Evolutionary conservation across 2,888 invertebrate species (phyloP).

Genomic region (Melieria omissa): DNA sequence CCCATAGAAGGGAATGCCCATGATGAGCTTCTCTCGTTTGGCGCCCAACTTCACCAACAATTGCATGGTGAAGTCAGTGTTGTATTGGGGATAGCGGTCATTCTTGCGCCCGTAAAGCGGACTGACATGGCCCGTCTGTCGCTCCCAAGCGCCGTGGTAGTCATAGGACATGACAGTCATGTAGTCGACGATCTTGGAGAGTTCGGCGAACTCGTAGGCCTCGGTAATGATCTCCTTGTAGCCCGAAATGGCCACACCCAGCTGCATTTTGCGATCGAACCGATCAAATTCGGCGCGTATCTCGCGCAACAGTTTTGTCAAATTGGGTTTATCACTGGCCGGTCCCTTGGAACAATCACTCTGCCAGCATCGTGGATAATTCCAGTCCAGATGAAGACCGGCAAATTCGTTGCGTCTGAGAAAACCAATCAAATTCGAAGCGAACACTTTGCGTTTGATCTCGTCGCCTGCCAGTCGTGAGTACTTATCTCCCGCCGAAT

Average conservation of each 20-base stretch:
- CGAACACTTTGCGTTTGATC: slow-evolving; percentile 76
- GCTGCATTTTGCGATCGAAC: slow-evolving; percentile 70
- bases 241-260: slow-evolving; percentile 88
- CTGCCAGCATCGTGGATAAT: slow-evolving; percentile 94
- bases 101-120: slow-evolving; percentile 75
- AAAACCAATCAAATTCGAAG: slow-evolving; percentile 76
- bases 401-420: slow-evolving; percentile 81
- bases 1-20: slow-evolving; percentile 89
- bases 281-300: slow-evolving; percentile 59
- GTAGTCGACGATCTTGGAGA: slow-evolving; percentile 80
- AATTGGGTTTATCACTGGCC: slow-evolving; percentile 80
- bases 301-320: slow-evolving; percentile 80
- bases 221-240: slow-evolving; percentile 90
- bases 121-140: slow-evolving; percentile 82
- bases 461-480: slow-evolving; percentile 79
- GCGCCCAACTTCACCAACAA: slow-evolving; percentile 80
- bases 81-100: slow-evolving; percentile 81
- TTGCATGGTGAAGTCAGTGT: slow-evolving; percentile 84
- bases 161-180: slow-evolving; percentile 89
- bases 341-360: slow-evolving; percentile 87
- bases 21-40: slow-evolving; percentile 78
- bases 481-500: slow-evolving; percentile 89
- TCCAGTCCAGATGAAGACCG: slow-evolving; percentile 94
- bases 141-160: slow-evolving; percentile 91
- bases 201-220: slow-evolving; percentile 81